These are phyloP conservation scores for Minunthozetes semirufus DNA, from an alignment of 2,888 invertebrate genomes.

Conservation along the genomic window DNA sequence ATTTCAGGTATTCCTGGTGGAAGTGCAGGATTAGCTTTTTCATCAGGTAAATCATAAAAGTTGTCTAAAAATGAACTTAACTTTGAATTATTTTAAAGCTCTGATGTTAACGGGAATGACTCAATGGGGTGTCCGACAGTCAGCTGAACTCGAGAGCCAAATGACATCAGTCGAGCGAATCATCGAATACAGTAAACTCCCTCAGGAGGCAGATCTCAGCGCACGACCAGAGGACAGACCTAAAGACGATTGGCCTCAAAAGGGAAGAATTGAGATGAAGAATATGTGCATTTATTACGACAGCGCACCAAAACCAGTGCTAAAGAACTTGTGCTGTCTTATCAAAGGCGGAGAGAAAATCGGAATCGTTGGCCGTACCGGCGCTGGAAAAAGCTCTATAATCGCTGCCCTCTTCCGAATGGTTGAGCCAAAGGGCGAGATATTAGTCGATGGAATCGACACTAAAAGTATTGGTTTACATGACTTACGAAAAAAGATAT, in stretches of 20 bases:
- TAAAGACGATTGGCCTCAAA: slow-evolving; percentile 49
- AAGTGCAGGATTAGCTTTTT: slow-evolving; percentile 22
- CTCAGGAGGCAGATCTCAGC: slow-evolving; percentile 60
- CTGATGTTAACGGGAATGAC: slow-evolving; percentile 25
- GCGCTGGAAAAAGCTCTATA: slow-evolving; percentile 58
- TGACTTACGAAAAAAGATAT: slow-evolving; percentile 69
- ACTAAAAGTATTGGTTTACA: slow-evolving; percentile 52
- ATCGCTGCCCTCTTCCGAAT: slow-evolving; percentile 52
- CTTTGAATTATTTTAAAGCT: neutral
- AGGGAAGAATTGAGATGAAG: slow-evolving; percentile 45
- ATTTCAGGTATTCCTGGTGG: slow-evolving; percentile 25
- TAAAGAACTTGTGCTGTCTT: slow-evolving; percentile 53
- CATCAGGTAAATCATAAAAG: neutral
- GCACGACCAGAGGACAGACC: slow-evolving; percentile 45
- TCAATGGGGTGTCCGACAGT: slow-evolving; percentile 48
- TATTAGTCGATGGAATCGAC: slow-evolving; percentile 50
- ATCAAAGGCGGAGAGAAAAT: slow-evolving; percentile 53
- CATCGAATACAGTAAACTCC: slow-evolving; percentile 66
- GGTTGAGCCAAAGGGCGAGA: slow-evolving; percentile 48
- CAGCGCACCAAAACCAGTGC: slow-evolving; percentile 65
- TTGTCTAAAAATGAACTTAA: too few species aligned
- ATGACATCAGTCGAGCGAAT: slow-evolving; percentile 65
- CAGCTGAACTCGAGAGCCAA: slow-evolving; percentile 53
- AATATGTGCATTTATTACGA: slow-evolving; percentile 61
- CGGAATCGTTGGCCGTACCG: slow-evolving; percentile 74